phyloP scores from a whole-genome alignment of 2,797 vertebrate genomes.

The Spea hammondii region DNA sequence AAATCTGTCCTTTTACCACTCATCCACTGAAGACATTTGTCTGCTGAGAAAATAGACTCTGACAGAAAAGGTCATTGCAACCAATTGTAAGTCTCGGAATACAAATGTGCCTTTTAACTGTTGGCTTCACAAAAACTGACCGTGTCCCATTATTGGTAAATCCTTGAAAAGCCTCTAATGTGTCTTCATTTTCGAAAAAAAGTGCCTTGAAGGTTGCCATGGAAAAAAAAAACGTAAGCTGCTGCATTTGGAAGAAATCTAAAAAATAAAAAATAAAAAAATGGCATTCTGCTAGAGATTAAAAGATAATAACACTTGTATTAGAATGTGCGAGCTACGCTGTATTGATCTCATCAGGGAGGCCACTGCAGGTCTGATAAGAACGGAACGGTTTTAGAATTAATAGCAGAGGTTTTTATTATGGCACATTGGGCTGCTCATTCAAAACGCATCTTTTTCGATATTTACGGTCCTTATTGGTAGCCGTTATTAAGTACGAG shows the following conservation, averaged over 20 bases:
- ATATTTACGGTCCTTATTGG: constrained; percentile 72
- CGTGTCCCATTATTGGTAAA: constrained; percentile 69
- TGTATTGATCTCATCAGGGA: constrained; percentile 81
- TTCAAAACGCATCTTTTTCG: constrained; percentile 72
- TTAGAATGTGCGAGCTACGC: constrained; percentile 73
- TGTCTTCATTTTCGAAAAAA: constrained; percentile 74
- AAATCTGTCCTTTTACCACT: constrained; percentile 59
- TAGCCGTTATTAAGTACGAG: constrained; percentile 72
- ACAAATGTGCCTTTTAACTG: constrained; percentile 69
- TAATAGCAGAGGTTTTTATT: constrained; percentile 74
- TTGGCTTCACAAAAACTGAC: constrained; percentile 62
- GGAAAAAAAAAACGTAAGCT: constrained; percentile 65
- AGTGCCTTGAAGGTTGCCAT: constrained; percentile 68
- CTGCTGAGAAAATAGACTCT: constrained; percentile 63
- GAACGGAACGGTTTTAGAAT: constrained; percentile 72
- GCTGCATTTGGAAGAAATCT: constrained; percentile 62
- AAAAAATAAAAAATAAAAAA: constrained; percentile 44
- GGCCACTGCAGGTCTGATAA: constrained; percentile 74
- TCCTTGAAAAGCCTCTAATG: constrained; percentile 71
- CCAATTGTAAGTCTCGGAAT: constrained; percentile 62
- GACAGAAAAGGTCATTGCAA: constrained; percentile 72
- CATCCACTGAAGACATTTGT: constrained; percentile 62
- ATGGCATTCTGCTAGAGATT: constrained; percentile 72
- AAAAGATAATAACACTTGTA: constrained; percentile 79
- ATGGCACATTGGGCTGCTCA: constrained; percentile 71